Evolutionary conservation across 2,888 invertebrate species (phyloP).

Genomic region (Conus canariensis): DNA sequence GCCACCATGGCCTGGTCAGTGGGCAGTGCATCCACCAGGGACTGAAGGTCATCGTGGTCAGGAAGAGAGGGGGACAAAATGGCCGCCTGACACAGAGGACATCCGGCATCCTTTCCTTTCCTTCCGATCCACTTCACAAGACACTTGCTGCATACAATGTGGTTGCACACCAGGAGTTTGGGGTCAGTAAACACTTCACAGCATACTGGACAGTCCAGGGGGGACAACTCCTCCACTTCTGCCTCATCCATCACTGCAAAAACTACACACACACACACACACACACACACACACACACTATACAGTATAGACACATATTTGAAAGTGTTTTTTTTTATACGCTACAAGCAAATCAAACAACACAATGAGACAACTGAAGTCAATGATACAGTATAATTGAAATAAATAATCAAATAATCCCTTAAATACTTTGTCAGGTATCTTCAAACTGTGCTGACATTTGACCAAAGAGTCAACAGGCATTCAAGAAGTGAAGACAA

Average conservation of each 20-base stretch:
- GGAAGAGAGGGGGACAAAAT: neutral
- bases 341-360: too few species aligned
- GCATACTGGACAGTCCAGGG: neutral
- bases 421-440: too few species aligned
- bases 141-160: neutral
- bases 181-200: neutral
- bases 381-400: too few species aligned
- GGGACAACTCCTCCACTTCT: too few species aligned
- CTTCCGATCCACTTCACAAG: neutral
- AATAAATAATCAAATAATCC: too few species aligned
- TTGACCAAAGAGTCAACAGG: too few species aligned
- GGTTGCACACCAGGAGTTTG: neutral
- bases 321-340: too few species aligned
- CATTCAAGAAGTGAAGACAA: too few species aligned
- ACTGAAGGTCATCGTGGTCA: neutral
- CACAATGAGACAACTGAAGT: too few species aligned
- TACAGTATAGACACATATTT: too few species aligned
- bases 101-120: neutral
- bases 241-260: neutral
- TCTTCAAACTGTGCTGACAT: too few species aligned
- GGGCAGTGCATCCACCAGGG: neutral
- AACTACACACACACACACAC: neutral
- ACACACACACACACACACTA: constrained; percentile 22
- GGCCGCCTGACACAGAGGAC: neutral
- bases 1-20: neutral